Percentiles rank a stretch among this genome's conserved stretches.
Evolutionary conservation across 2,888 invertebrate species (phyloP).

Genomic region (Baccha elongata): DNA sequence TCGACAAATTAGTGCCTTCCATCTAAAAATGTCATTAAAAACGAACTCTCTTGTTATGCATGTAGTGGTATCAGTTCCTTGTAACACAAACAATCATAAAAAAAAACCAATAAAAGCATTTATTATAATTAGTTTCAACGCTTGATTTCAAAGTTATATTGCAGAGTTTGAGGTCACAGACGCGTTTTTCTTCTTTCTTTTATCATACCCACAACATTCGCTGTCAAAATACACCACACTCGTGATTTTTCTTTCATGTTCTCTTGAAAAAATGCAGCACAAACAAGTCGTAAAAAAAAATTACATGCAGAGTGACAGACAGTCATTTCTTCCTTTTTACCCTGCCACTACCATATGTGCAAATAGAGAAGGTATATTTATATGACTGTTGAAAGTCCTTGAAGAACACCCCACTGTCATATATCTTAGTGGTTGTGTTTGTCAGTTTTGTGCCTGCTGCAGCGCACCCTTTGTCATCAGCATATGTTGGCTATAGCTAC

Average conservation of each 20-base stretch:
- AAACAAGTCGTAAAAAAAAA: constrained; percentile 26
- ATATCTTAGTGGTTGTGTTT: background rate
- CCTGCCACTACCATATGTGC: background rate
- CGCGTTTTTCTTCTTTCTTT: constrained; percentile 14
- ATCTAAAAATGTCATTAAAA: background rate
- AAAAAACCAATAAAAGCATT: constrained; percentile 22
- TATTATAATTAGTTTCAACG: constrained; percentile 41
- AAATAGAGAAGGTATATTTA: background rate
- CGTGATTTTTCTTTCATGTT: constrained; percentile 36
- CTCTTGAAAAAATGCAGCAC: constrained; percentile 3
- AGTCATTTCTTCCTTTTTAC: background rate
- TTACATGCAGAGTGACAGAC: constrained; percentile 8
- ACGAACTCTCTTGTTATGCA: background rate
- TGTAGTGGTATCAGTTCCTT: no score
- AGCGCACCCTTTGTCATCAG: constrained; percentile 1
- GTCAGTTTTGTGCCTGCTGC: constrained; percentile 4
- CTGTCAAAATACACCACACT: constrained; percentile 32
- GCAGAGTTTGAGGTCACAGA: constrained; percentile 32
- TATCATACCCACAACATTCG: constrained; percentile 28
- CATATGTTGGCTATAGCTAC: background rate
- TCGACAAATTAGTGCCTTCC: background rate
- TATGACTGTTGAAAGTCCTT: constrained; percentile 34
- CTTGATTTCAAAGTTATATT: constrained; percentile 15
- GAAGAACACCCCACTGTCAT: constrained; percentile 14
- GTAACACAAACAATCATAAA: background rate